Evolutionary conservation across 2,888 invertebrate species (phyloP), one percentile per base, ranked within the genome.

Genomic region (Stictocephala bisonia): DNA sequence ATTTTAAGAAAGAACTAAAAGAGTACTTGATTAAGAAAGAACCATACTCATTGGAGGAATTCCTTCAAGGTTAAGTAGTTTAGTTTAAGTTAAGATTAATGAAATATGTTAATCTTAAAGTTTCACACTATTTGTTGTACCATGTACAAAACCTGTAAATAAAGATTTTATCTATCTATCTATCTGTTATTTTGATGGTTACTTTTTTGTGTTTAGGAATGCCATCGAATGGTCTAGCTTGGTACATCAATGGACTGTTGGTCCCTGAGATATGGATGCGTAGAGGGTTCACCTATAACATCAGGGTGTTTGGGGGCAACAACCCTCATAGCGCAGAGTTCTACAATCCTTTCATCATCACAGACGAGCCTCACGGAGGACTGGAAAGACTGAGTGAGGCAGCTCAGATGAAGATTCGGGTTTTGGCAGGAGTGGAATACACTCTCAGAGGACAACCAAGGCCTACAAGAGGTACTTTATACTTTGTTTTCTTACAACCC

Each of bases 191-290:
- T 3, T n/a, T n/a, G n/a, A n/a, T n/a, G n/a, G n/a, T n/a, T n/a
- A n/a, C n/a, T n/a, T n/a, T n/a, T n/a, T n/a, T n/a, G n/a, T n/a
- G n/a, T 35, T 11, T 50, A 89, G 89, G 89, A 1, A 90, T 90
- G 82, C 88, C 89, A 27, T 89, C 90, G 40, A 91, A 89, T 79
- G 92, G 90, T 0, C 85, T 93, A 50, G 91, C 95, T 11, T 97
- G 96, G 95, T 97, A 96, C 85, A 93, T 97, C 75, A 96, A 97
- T 84, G 97, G 97, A 0, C 90, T 90, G 81, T 86, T 97, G 79
- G 90, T 92, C 64, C 96, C 96, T 0, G 95, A 96, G 83, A 85
- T 97, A 75, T 95, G 93, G 88, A 86, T 97, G 79, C 88, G 94
- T 74, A 86, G 97, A 69, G 96, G 96, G 0, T 86, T 94, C 71